Conservation (phyloP, 2,888 invertebrate species). For the Caenorhabditis imperialis region DNA sequence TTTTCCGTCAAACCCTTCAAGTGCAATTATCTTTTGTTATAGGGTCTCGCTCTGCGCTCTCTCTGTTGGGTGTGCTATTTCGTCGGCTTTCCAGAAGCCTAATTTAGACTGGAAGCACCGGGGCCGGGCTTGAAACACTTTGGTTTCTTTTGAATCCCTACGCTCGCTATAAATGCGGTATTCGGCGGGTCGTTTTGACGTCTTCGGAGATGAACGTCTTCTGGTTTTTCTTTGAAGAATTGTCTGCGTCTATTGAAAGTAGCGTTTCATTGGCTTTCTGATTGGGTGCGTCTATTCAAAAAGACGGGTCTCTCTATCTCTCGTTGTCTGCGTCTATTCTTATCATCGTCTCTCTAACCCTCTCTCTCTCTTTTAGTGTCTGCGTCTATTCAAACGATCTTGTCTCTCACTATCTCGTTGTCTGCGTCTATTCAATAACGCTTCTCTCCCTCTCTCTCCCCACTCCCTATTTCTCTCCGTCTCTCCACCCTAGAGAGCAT, state of each 20-base stretch:
- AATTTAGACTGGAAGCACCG: slow-evolving; percentile 3
- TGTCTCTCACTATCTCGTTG: no score
- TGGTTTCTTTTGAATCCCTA: slow-evolving; percentile 16
- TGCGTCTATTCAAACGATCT: not conserved
- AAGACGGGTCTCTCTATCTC: no score
- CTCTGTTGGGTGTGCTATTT: not conserved
- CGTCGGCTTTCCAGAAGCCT: slow-evolving; percentile 22
- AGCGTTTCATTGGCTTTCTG: no score
- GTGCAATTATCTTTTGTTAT: slow-evolving; percentile 44
- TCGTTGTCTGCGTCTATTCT: no score
- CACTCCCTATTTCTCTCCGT: no score
- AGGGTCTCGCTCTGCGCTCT: slow-evolving; percentile 24
- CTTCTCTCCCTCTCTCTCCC: no score
- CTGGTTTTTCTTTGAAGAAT: not conserved
- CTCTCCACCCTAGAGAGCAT: no score
- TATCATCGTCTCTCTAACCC: no score
- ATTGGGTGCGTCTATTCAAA: no score
- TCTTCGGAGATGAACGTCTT: not conserved
- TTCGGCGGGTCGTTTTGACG: not conserved
- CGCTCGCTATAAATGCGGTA: not conserved
- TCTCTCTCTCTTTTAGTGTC: not conserved
- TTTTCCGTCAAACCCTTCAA: slow-evolving; percentile 37
- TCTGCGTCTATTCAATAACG: no score
- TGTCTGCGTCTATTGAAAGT: no score
- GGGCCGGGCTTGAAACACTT: slow-evolving; percentile 43